phyloP scores from a whole-genome alignment of 2,888 invertebrate species.

The Pterobdella sp. region DNA sequence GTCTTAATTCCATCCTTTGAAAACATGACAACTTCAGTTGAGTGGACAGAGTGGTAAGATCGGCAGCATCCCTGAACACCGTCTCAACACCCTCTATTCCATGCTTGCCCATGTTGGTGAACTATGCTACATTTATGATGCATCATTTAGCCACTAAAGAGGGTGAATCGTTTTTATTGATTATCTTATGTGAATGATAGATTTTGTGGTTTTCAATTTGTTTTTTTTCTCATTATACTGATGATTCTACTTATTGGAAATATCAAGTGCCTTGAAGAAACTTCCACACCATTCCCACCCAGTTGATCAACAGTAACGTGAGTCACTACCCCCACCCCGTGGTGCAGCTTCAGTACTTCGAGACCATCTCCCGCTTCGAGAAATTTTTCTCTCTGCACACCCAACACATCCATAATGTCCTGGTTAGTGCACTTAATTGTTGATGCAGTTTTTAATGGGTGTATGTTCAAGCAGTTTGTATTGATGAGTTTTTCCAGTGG shows the following conservation, averaged over 20 bases:
- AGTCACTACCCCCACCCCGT: constrained; percentile 52
- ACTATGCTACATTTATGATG: neutral
- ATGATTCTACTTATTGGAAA: no score
- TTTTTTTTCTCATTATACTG: no score
- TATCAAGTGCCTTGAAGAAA: neutral
- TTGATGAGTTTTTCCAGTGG: no score
- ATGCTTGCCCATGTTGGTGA: neutral
- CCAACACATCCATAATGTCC: constrained; percentile 52
- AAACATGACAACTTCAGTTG: neutral
- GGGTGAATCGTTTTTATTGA: neutral
- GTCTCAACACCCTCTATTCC: constrained; percentile 5
- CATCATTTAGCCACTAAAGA: neutral
- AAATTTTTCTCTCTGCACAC: constrained; percentile 55
- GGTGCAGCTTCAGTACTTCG: constrained; percentile 55
- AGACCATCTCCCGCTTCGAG: constrained; percentile 56
- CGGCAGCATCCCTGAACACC: neutral
- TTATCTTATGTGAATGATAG: neutral
- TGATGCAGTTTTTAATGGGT: neutral
- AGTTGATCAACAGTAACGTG: constrained; percentile 53
- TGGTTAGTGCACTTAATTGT: constrained; percentile 44
- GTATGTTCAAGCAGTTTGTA: no score
- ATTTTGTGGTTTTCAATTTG: no score
- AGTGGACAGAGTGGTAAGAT: constrained; percentile 9
- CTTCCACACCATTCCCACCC: constrained; percentile 31
- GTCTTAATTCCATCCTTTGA: no score